Evolutionary conservation across 2,888 invertebrate genomes (phyloP), one percentile per base, ranked within the genome.

Genomic region (Hydropsyche betteni): DNA sequence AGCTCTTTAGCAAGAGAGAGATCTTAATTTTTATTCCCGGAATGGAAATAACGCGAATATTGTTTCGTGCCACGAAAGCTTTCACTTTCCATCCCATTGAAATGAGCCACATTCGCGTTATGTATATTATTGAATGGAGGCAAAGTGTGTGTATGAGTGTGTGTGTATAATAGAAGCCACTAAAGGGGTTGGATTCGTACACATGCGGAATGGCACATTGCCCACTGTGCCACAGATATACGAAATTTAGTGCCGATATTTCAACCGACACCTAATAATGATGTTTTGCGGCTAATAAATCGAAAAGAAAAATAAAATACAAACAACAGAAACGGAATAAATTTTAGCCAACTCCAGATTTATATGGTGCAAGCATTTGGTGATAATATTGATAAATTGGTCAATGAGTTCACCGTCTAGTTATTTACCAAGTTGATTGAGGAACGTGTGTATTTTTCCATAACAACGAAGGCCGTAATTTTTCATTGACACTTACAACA

Each of bases 191-290:
- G 44, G 10, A 44, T 44, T 44, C 10, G 53, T 53, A 16, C n/a
- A 16, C 58, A 58, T 8, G 24, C 58, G 24, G 16, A 58, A 58
- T 58, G 58, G 58, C 58, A 58, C 58, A 16, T 58, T 58, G 58
- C 58, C 58, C 58, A 24, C 14, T 24, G 16, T 58, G 58, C 58
- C 58, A 8, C 16, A 14, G 16, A 58, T 58, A 58, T 58, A 24
- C 24, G 58, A 24, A 58, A 58, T 58, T 58, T 58, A 58, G 58
- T 58, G 58, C 16, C 58, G 24, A 58, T 58, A 58, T 58, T 58
- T 58, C 58, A 58, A 58, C 58, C 16, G 58, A 58, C 58, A 58
- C 58, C 58, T 58, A 58, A 58, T 58, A 58, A 58, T 58, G 58
- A 58, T 58, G 58, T 58, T 58, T 14, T 8, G 58, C 58, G 58